Base-by-base conservation (phyloP, 1,140 invertebrate species). In the Drosophila jambulina region DNA sequence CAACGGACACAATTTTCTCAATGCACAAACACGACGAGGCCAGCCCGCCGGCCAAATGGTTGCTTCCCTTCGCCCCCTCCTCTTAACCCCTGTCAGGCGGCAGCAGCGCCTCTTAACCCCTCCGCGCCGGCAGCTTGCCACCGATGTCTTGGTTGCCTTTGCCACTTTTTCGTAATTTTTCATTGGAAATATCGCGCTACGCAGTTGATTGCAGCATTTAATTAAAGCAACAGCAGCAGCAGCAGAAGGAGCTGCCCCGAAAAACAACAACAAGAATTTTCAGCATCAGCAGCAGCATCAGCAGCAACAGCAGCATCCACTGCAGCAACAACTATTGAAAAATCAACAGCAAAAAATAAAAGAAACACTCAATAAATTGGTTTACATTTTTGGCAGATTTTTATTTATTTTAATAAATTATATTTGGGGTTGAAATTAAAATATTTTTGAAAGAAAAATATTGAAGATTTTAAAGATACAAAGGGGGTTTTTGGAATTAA, bases 171-270 rank as follows among this genome's bases (percentile, higher is more conserved):
- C 78, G 83, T 83, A 86, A 87, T 90, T 81, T 79, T 90, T 90
- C 85, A 90, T 85, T 90, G 85, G 85, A 88, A 88, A 88, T 90
- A 88, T 88, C 85, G 85, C 84, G 85, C 85, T 85, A 91, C 85
- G 85, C 85, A 90, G 85, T 90, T 90, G 85, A 90, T 90, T 90
- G 85, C 85, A 85, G 85, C 85, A 88, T 88, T 88, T 88, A 88
- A 88, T 88, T 88, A 88, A 88, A 85, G 85, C 85, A 84, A 69
- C 77, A 88, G 80, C 74, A 80, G 48, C 74, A 80, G 48, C 60
- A 61, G 46, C 67, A 71, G 42, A 65, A 64, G 49, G 58, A 64
- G 38, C 57, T 54, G 32, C 32, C 15, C 32, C 51, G 21, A 54
- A 54, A 54, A 59, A 40, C 54, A 57, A 40, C 54, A 57, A 63